Conservation (phyloP, 2,888 invertebrate genomes). For the Lottia gigantea region DNA sequence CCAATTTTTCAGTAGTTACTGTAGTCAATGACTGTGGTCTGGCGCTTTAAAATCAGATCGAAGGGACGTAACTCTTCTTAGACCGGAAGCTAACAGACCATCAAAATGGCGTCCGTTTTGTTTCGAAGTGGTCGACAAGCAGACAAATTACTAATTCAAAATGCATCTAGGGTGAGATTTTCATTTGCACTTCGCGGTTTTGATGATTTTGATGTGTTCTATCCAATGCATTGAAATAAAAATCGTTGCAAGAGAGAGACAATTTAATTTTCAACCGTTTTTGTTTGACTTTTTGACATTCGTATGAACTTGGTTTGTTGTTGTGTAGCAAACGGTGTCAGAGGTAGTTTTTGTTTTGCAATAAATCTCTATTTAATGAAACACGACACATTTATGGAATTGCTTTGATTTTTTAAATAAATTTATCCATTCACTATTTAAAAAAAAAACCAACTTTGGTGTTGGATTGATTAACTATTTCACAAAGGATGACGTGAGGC, state of each 20-base stretch:
- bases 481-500: too few relatives aligned
- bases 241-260: too few relatives aligned
- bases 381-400: too few relatives aligned
- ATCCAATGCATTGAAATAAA: too few relatives aligned
- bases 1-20: too few relatives aligned
- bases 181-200: background rate
- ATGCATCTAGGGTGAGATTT: constrained; percentile 38
- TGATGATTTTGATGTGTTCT: too few relatives aligned
- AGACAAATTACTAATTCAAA: constrained; percentile 35
- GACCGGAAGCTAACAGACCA: constrained; percentile 15
- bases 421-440: too few relatives aligned
- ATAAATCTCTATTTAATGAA: background rate
- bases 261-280: background rate
- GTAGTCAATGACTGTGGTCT: too few relatives aligned
- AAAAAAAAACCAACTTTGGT: too few relatives aligned
- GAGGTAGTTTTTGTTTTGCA: background rate
- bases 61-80: constrained; percentile 24
- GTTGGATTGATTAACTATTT: too few relatives aligned
- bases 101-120: constrained; percentile 51
- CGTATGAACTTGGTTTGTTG: background rate
- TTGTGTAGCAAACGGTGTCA: background rate
- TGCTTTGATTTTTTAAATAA: too few relatives aligned
- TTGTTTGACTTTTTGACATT: constrained; percentile 1
- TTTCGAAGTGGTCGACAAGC: constrained; percentile 48
- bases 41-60: too few relatives aligned